Conservation (phyloP, 2,797 vertebrate species). For the Chrosomus eos region DNA sequence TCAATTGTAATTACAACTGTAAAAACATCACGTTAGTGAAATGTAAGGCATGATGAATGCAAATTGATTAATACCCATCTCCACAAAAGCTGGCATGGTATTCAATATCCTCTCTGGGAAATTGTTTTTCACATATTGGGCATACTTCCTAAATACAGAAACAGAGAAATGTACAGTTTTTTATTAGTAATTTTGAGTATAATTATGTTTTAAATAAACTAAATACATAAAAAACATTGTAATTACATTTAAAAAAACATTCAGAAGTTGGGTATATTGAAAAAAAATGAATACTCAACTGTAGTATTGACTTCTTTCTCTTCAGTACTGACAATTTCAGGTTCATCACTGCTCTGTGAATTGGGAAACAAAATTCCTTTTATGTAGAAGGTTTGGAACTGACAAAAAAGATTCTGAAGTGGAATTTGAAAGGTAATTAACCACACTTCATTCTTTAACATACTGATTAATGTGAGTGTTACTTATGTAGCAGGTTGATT, state of each 20-base stretch:
- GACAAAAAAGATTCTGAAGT: neutral
- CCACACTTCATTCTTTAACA: neutral
- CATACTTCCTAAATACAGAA: slow-evolving; percentile 14
- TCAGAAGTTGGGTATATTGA: slow-evolving; percentile 9
- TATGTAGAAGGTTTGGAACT: neutral
- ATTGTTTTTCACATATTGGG: neutral
- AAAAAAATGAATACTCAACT: neutral
- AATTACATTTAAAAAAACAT: neutral
- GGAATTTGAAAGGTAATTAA: neutral
- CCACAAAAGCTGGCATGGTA: slow-evolving; percentile 11
- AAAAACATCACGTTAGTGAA: slow-evolving; percentile 6
- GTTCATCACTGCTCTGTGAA: slow-evolving; percentile 3
- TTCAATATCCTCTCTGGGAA: slow-evolving; percentile 4
- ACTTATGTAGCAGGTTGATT: no score
- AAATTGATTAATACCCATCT: slow-evolving; percentile 8
- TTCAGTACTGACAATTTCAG: neutral
- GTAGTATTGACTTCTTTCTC: slow-evolving; percentile 4
- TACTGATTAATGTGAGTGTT: neutral
- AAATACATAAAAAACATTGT: neutral
- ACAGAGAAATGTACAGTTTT: neutral
- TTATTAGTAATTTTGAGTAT: neutral
- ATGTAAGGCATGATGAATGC: slow-evolving; percentile 1
- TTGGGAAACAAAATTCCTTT: neutral
- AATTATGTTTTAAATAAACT: slow-evolving; percentile 1
- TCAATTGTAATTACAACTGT: neutral